phyloP scores from a whole-genome alignment of 2,113 vertebrate species.

The Urocitellus parryii region DNA sequence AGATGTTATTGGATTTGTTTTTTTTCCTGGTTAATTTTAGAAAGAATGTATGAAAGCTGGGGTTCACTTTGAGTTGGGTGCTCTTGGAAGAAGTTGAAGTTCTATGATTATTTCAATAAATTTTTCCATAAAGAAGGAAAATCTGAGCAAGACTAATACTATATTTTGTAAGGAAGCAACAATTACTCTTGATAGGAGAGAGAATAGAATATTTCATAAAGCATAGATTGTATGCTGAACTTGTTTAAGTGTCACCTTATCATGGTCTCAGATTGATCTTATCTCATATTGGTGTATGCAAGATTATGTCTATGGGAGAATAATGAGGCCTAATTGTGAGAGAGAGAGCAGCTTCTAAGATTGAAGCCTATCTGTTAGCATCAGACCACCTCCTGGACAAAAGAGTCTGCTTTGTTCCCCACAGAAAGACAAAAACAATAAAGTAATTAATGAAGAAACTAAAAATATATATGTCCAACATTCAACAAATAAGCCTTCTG shows the following conservation, averaged over 20 bases:
- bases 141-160: background rate
- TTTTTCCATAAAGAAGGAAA: background rate
- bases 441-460: background rate
- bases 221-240: background rate
- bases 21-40: background rate
- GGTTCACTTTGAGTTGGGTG: background rate
- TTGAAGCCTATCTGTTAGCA: background rate
- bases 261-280: background rate
- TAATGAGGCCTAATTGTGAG: background rate
- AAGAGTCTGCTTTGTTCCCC: background rate
- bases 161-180: background rate
- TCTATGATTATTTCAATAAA: background rate
- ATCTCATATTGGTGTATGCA: background rate
- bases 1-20: background rate
- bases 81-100: rapidly evolving
- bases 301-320: background rate
- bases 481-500: background rate
- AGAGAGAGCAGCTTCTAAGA: background rate
- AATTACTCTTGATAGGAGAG: background rate
- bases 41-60: background rate
- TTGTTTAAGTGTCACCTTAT: background rate
- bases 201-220: background rate
- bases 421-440: background rate
- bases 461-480: background rate
- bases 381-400: background rate